Evolutionary conservation across 2,888 invertebrate species (phyloP), one percentile per base, ranked within the genome.

Genomic region (Rhodophaea formosa): DNA sequence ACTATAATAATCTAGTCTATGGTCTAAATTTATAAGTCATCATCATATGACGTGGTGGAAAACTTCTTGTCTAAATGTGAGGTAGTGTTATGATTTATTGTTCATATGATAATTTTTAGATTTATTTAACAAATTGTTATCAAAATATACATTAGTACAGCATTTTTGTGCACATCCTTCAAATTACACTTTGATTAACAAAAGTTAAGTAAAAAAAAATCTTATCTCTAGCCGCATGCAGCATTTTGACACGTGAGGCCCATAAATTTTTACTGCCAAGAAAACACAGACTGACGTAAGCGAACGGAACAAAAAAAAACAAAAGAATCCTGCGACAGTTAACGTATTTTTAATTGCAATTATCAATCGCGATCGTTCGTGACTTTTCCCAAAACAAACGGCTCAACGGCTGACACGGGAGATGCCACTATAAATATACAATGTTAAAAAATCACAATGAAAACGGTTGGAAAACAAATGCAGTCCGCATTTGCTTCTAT

Each of bases 321-420:
- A 63, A 64, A 68, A 67, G 59, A 69, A 68, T 66, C 65, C 68
- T 64, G 69, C 69, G 68, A 66, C 70, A 64, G 61, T 66, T 71
- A 29, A 46, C 10, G 64, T 69, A 70, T 75, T 80, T 78, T 72
- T 74, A 80, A 80, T 80, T 82, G 77, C 79, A 82, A 82, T 82
- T 75, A 75, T 72, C 82, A 84, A 82, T 84, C 74, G 79, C 64
- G 65, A 23, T 61, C 30, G 82, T 74, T 72, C 90, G 90, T 91
- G 90, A 88, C 88, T 88, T 88, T 81, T 75, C 63, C 72, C 78
- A 88, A 88, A 90, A 91, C 90, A 89, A 79, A 74, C 67, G 88
- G 84, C 80, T 91, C 79, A 84, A 30, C 61, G 59, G 59, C 68
- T 70, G 80, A 80, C 76, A 78, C 66, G 67, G 71, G 73, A 82